Percentiles rank a stretch among this genome's conserved stretches.
Conservation (phyloP, 1,140 invertebrate genomes). For the Drosophila lacertosa region DNA sequence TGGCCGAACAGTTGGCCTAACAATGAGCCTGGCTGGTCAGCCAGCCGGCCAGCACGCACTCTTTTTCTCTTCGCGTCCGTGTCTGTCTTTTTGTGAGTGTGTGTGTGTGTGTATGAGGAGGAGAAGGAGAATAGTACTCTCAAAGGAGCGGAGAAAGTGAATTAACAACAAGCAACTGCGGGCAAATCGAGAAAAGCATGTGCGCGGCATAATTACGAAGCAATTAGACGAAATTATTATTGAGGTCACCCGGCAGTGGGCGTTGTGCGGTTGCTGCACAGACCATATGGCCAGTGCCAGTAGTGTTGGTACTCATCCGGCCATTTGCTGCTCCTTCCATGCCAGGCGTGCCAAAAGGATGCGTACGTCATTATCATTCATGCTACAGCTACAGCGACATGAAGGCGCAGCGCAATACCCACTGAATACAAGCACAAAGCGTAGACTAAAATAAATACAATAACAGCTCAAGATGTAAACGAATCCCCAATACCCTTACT, state of each 20-base stretch:
- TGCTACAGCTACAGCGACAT: conserved; percentile 38
- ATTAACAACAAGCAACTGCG: conserved; percentile 64
- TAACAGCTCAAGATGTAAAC: neutral
- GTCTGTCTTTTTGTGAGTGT: neutral
- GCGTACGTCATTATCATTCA: conserved; percentile 74
- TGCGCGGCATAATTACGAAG: conserved; percentile 81
- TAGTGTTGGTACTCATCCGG: conserved; percentile 14
- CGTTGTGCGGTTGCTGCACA: conserved; percentile 13
- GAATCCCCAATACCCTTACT: neutral
- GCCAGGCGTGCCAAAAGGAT: conserved; percentile 59
- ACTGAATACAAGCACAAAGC: conserved; percentile 52
- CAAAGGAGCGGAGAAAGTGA: conserved; percentile 45
- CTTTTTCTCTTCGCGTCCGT: conserved; percentile 1
- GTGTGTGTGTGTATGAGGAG: neutral
- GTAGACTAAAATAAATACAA: conserved; percentile 34
- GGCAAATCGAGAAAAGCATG: conserved; percentile 77
- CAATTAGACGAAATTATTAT: conserved; percentile 82
- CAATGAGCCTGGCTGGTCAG: conserved; percentile 10
- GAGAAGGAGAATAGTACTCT: conserved; percentile 15
- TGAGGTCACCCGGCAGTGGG: conserved; percentile 58
- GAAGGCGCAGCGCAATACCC: conserved; percentile 36
- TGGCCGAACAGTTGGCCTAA: conserved; percentile 48
- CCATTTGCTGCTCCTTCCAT: conserved; percentile 9
- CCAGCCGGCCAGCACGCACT: conserved; percentile 19
- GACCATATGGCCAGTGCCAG: conserved; percentile 63